These are phyloP conservation scores for Macrosiphum euphorbiae DNA, from an alignment of 2,888 invertebrate genomes.

Conservation along the genomic window DNA sequence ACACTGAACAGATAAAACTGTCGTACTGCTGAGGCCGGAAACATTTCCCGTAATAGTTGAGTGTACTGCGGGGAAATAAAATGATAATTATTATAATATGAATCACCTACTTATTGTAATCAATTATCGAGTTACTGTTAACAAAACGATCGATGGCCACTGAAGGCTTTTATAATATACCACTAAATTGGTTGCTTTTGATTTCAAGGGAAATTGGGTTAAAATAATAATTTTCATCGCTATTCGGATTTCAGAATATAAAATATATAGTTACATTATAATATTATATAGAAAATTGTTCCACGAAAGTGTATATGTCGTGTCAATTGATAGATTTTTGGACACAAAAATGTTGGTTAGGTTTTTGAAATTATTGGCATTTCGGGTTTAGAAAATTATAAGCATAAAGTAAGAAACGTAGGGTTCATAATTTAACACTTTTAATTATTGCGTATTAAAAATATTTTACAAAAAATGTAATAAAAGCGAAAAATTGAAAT, in stretches of 20 bases:
- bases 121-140: not conserved
- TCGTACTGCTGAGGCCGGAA: not conserved
- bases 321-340: too few relatives aligned
- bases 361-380: too few relatives aligned
- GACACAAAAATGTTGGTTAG: too few relatives aligned
- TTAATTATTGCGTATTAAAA: too few relatives aligned
- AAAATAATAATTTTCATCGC: not conserved
- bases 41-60: conserved; percentile 4
- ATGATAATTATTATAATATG: not conserved
- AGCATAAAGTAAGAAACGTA: too few relatives aligned
- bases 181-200: not conserved
- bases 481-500: too few relatives aligned
- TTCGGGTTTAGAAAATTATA: too few relatives aligned
- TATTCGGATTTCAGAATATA: not conserved
- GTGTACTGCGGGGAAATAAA: not conserved
- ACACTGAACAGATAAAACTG: not conserved
- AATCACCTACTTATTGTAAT: not conserved
- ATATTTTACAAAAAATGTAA: too few relatives aligned
- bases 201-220: too few relatives aligned
- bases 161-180: not conserved
- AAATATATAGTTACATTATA: not conserved
- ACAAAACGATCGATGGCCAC: not conserved
- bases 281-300: too few relatives aligned
- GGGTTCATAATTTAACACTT: too few relatives aligned
- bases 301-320: too few relatives aligned